Evolutionary conservation across 2,888 invertebrate genomes (phyloP).

Genomic region (Euzetes globulus): DNA sequence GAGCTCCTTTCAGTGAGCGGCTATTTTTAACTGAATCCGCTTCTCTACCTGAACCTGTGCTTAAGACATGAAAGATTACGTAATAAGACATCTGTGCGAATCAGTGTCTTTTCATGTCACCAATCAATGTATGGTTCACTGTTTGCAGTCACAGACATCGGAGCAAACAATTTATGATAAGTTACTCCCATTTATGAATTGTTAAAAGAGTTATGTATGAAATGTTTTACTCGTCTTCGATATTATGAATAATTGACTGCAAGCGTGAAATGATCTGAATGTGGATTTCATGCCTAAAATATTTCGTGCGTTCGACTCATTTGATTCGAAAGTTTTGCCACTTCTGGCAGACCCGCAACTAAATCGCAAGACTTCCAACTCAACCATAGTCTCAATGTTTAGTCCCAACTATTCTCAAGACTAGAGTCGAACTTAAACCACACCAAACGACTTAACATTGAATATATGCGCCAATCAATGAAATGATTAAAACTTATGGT

Average conservation of each 20-base stretch:
- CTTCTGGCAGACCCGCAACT: neutral
- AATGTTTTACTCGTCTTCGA: slow-evolving; percentile 1
- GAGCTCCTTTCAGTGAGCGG: slow-evolving; percentile 3
- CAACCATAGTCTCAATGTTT: neutral
- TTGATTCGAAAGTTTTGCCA: neutral
- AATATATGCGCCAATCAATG: too few species aligned
- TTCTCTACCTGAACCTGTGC: neutral
- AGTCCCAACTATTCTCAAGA: too few species aligned
- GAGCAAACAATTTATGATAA: neutral
- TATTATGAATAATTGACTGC: slow-evolving; percentile 23
- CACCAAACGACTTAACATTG: too few species aligned
- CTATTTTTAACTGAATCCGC: neutral
- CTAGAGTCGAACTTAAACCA: too few species aligned
- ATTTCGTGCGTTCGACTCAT: neutral
- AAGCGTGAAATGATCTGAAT: slow-evolving; percentile 25
- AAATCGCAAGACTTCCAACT: too few species aligned
- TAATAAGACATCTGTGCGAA: neutral
- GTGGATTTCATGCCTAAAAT: slow-evolving; percentile 23
- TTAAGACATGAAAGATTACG: neutral
- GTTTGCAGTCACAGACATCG: neutral
- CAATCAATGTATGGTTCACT: too few species aligned
- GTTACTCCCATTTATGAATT: slow-evolving; percentile 12
- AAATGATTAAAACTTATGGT: too few species aligned
- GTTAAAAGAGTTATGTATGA: slow-evolving; percentile 13
- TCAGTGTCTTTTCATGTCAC: slow-evolving; percentile 5